A percentile compares a stretch with the other conserved stretches of the same genome.
Evolutionary conservation across 2,888 invertebrate species (phyloP).

Genomic region (Drosophila atroscutellata): DNA sequence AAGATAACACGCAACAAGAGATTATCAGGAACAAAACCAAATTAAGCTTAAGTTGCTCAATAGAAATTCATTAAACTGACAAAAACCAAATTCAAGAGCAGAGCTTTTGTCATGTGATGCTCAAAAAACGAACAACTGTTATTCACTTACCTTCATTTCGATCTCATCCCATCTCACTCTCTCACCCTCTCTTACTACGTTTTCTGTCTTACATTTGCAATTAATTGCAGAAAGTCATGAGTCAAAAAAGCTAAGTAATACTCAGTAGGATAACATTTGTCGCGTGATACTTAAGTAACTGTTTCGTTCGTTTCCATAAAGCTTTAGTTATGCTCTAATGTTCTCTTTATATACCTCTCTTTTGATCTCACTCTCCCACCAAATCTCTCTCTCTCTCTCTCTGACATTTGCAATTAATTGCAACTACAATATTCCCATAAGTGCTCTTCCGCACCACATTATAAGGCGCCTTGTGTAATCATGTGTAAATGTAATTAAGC

Average conservation of each 20-base stretch:
- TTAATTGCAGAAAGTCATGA: neutral
- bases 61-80: neutral
- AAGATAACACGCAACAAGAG: neutral
- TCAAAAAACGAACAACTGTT: neutral
- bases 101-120: neutral
- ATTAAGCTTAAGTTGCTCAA: neutral
- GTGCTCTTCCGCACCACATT: slow-evolving; percentile 19
- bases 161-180: neutral
- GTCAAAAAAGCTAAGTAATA: neutral
- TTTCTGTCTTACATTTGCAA: neutral
- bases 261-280: neutral
- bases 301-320: neutral
- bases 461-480: slow-evolving; percentile 12
- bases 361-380: neutral
- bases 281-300: neutral
- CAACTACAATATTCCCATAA: slow-evolving; percentile 14
- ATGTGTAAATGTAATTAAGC: slow-evolving; percentile 78
- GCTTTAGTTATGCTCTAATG: neutral
- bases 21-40: neutral
- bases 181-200: neutral
- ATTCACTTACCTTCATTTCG: neutral
- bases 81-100: neutral
- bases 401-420: slow-evolving; percentile 19
- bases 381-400: neutral
- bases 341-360: neutral